Evolutionary conservation across 2,113 vertebrate genomes (phyloP), one percentile per base, ranked within the genome.

Genomic region (Rynchops niger): DNA sequence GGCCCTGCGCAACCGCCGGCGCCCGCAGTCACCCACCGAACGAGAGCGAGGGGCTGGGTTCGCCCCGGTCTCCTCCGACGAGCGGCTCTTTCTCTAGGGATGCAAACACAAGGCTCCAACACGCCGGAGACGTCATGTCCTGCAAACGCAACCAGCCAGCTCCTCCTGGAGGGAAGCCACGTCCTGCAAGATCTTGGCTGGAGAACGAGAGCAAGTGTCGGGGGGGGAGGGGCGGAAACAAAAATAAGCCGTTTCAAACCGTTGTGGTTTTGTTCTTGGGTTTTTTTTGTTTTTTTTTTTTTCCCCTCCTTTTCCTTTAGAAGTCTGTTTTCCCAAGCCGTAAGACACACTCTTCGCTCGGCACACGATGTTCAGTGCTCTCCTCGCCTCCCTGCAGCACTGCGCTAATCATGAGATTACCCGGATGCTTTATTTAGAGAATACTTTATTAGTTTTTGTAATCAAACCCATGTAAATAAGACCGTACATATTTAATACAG

Each of bases 361-460:
- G 34, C 61, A 32, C 21, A 3, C 0, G 10, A 23, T 1, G 43
- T 30, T n/a, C 5, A 2, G 63, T 2, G 17, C 59, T 29, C 42
- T 3, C 11, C 20, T 38, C 3, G 1, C 49, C 14, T 71, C 86
- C 86, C 88, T 82, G 73, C 49, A 76, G 88, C 72, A 7, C 45
- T 42, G 59, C 25, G 26, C 92, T 79, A 88, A 98, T 95, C 69
- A 97, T 1, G 45, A 97, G 96, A 87, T 47, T 52, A 97, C 56
- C 86, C 93, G 3, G 70, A 36, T 38, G 53, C 87, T 97, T 98
- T 98, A 98, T 98, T 98, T 98, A 98, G 98, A 98, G 98, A 98
- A 98, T 99, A 99, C 99, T 99, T 99, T 99, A 99, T 99, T 99
- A 99, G 99, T 99, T 99, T 99, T 99, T 99, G 99, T 99, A 99